These are phyloP conservation scores for Sarcophaga carnaria DNA, from an alignment of 2,888 invertebrate species.

Conservation along the genomic window DNA sequence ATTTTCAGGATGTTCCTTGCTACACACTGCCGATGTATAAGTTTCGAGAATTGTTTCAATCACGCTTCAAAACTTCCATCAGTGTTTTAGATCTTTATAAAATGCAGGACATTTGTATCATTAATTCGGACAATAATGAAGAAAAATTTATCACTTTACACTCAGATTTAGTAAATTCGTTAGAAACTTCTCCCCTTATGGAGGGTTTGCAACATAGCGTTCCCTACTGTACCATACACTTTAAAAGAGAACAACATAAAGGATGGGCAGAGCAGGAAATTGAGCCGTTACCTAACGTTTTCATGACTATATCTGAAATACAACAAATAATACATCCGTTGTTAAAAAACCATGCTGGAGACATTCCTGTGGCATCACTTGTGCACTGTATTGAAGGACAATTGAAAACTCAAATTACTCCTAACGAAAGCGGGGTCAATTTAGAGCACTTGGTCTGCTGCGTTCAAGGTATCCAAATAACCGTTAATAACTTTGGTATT, in stretches of 20 bases:
- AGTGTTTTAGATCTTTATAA: constrained; percentile 87
- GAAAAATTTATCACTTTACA: constrained; percentile 88
- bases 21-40: constrained; percentile 90
- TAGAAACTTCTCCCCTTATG: constrained; percentile 82
- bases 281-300: constrained; percentile 84
- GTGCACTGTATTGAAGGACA: constrained; percentile 80
- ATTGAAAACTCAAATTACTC: constrained; percentile 76
- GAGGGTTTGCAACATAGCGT: constrained; percentile 82
- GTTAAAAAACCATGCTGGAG: constrained; percentile 79
- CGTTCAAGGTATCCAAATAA: constrained; percentile 86
- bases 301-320: constrained; percentile 80
- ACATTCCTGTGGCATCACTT: constrained; percentile 80
- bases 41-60: constrained; percentile 91
- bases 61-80: constrained; percentile 88
- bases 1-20: constrained; percentile 86
- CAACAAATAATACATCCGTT: constrained; percentile 80
- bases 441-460: constrained; percentile 95
- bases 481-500: constrained; percentile 81
- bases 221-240: constrained; percentile 86
- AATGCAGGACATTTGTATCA: constrained; percentile 89
- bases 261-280: constrained; percentile 91
- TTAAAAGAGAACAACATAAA: constrained; percentile 84
- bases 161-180: constrained; percentile 84
- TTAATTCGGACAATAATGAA: constrained; percentile 87
- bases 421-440: constrained; percentile 88